A percentile compares a stretch with the other conserved stretches of the same genome.
These are phyloP conservation scores for Crematogaster levior DNA, from an alignment of 2,888 invertebrate genomes.

Conservation along the genomic window DNA sequence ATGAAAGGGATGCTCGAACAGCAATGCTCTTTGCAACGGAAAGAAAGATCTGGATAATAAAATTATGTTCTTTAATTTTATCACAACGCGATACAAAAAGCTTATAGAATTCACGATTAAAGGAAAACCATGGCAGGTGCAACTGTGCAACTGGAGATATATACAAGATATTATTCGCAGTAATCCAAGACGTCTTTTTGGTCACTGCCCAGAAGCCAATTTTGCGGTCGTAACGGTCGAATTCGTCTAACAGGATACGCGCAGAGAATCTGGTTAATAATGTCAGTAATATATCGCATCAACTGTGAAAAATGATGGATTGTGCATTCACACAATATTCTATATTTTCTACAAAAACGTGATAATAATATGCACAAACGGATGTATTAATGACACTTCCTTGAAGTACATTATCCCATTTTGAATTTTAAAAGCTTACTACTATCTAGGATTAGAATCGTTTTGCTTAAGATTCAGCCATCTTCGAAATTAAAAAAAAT, in stretches of 20 bases:
- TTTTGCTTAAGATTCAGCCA: background rate
- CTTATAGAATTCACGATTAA: constrained; percentile 40
- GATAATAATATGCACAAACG: background rate
- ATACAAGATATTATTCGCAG: constrained; percentile 46
- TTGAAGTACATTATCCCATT: background rate
- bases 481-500: background rate
- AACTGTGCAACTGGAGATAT: constrained; percentile 56
- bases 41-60: background rate
- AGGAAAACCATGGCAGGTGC: constrained; percentile 79
- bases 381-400: background rate
- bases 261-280: background rate
- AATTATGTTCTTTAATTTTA: background rate
- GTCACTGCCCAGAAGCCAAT: constrained; percentile 24
- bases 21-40: background rate
- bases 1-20: background rate
- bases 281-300: constrained; percentile 8
- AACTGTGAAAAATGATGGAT: constrained; percentile 5
- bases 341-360: background rate
- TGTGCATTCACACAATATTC: background rate
- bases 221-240: constrained; percentile 66
- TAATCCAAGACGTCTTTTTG: constrained; percentile 53
- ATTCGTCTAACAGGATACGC: constrained; percentile 59
- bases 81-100: constrained; percentile 14
- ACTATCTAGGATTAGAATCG: background rate
- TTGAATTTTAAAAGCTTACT: constrained; percentile 11